Evolutionary conservation across 2,888 invertebrate genomes (phyloP), one percentile per base, ranked within the genome.

Genomic region (Vesta saturnalis): DNA sequence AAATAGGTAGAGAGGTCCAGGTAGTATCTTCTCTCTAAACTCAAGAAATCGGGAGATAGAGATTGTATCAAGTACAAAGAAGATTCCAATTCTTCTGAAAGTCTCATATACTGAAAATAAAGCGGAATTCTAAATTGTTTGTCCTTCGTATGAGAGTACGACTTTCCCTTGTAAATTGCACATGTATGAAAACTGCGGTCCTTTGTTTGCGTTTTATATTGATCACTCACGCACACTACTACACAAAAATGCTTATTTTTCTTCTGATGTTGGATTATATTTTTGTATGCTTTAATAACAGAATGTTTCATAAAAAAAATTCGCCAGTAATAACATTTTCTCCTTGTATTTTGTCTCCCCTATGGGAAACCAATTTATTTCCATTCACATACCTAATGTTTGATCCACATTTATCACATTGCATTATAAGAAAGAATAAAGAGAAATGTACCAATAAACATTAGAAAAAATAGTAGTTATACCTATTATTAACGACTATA

Each of bases 11-110:
- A 67, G 64, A 60, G 56, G 65, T 67, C 71, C 73, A 73, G 73
- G 73, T 73, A 74, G n/a, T n/a, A n/a, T n/a, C n/a, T n/a, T n/a
- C n/a, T n/a, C n/a, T 69, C 69, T 66, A 68, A 71, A 74, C 68
- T 72, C 74, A 74, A 73, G 71, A 39, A 71, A 74, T 71, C 74
- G 72, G 39, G 65, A 57, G 55, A n/a, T n/a, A n/a, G n/a, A 67
- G 70, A 70, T 70, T 72, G 72, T 70, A 74, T 60, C 61, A 60
- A 56, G 68, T 66, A 71, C 67, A 65, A 70, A 63, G 67, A 68
- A 67, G 70, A 72, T 70, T 72, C 69, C 69, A 70, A 70, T 73
- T 70, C 64, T 63, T 67, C 55, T 43, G 57, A 70, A 57, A 66
- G 66, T 67, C 66, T 66, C 70, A 64, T 67, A 66, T 63, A 64